Evolutionary conservation across 2,888 invertebrate genomes (phyloP), one percentile per base, ranked within the genome.

Genomic region (Dorcus hopei): DNA sequence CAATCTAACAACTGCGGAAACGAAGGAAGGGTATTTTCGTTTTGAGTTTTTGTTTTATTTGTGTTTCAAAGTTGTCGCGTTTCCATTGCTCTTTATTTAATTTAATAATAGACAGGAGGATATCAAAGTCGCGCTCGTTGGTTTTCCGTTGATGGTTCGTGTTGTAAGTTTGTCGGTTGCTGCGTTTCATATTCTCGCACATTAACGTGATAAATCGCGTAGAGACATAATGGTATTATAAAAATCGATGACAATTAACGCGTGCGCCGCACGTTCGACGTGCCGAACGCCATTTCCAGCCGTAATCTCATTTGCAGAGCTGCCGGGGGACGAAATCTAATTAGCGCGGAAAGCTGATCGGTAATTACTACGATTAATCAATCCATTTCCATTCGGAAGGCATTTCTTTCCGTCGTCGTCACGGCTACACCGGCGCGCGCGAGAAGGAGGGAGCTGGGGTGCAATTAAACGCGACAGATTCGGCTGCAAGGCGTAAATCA

Each of bases 301-400:
- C 76, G 73, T 63, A 80, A 79, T 79, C 79, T 79, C 79, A 77
- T 79, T 79, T 79, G 74, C 74, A 70, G 74, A 62, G 69, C 72
- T 70, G 70, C 74, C 69, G 72, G 73, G 76, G 74, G 76, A 75
- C 76, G 71, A 77, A 77, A 78, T 77, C 78, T 77, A 78, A 78
- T 78, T 78, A 78, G 76, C 76, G 74, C 65, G 72, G 77, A 77
- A 77, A 78, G 77, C 79, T 78, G 80, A 80, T 80, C 80, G 77
- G 80, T 81, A 81, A 82, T 82, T 81, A 80, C 80, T 74, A 73
- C 80, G 80, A 82, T 82, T 82, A 81, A 81, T 82, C 81, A 81
- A 80, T 80, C 78, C 75, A 72, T 75, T 77, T 77, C 77, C 74
- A 72, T 75, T 75, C 72, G 72, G 72, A 67, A 71, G 71, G 70